Conservation (phyloP, 2,113 vertebrate genomes). For the Emydocephalus ijimae region DNA sequence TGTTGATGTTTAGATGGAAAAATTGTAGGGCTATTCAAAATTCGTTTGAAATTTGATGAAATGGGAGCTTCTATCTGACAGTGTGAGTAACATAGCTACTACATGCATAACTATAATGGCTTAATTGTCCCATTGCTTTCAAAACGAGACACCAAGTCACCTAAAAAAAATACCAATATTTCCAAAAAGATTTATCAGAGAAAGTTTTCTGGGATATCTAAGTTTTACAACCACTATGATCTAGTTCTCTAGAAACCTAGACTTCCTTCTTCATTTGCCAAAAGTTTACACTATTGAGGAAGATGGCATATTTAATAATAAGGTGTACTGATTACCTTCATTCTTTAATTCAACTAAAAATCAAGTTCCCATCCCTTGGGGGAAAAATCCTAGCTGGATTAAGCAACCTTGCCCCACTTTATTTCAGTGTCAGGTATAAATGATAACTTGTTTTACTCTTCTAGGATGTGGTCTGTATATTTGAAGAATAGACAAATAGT, state of each 20-base stretch:
- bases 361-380: neutral
- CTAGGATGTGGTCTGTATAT: neutral
- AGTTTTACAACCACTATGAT: conserved; percentile 53
- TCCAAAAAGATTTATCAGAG: conserved; percentile 49
- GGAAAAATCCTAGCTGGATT: neutral
- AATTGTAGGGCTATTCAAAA: neutral
- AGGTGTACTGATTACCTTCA: neutral
- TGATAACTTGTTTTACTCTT: conserved; percentile 23
- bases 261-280: neutral
- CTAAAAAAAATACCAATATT: conserved; percentile 43
- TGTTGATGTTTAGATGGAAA: neutral
- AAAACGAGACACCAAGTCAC: conserved; percentile 35
- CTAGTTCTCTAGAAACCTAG: conserved; percentile 28
- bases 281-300: neutral
- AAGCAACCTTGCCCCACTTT: neutral
- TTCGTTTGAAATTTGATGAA: neutral
- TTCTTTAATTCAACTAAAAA: neutral
- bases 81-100: neutral
- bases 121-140: conserved; percentile 29
- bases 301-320: conserved; percentile 1
- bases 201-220: neutral
- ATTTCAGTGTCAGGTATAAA: conserved; percentile 16
- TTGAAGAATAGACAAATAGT: conserved; percentile 36
- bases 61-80: neutral
- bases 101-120: neutral